Evolutionary conservation across 2,888 invertebrate genomes (phyloP).

Genomic region (Megastigmus dorsalis): DNA sequence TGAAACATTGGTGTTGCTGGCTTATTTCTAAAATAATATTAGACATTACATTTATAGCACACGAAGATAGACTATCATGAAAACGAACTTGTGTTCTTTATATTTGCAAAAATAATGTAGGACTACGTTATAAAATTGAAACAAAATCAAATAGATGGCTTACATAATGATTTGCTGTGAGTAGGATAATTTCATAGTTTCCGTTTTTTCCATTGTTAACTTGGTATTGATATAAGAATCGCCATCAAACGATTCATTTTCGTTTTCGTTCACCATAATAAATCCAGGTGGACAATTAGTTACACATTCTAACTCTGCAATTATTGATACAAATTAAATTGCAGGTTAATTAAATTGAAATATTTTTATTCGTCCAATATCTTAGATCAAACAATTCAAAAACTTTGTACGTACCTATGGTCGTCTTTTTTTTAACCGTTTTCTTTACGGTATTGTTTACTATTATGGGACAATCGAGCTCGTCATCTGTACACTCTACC

Average conservation of each 20-base stretch:
- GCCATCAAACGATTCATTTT: neutral
- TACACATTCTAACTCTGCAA: slow-evolving; percentile 26
- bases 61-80: too few species aligned
- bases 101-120: too few species aligned
- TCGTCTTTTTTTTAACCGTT: slow-evolving; percentile 20
- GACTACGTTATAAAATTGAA: too few species aligned
- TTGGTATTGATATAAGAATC: too few species aligned
- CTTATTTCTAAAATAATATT: too few species aligned
- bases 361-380: too few species aligned
- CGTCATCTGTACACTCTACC: slow-evolving; percentile 89
- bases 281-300: slow-evolving; percentile 47
- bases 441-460: slow-evolving; percentile 54
- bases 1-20: too few species aligned
- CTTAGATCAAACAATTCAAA: too few species aligned
- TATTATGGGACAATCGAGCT: slow-evolving; percentile 79
- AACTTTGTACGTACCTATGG: slow-evolving; percentile 7
- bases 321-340: neutral
- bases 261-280: neutral
- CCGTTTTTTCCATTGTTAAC: neutral
- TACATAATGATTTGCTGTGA: slow-evolving; percentile 11
- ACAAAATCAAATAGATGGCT: too few species aligned
- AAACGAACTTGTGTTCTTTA: too few species aligned
- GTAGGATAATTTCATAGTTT: slow-evolving; percentile 3
- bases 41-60: too few species aligned
- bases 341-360: neutral